Evolutionary conservation across 2,797 vertebrate genomes (phyloP).

Genomic region (Sarcophilus harrisii): DNA sequence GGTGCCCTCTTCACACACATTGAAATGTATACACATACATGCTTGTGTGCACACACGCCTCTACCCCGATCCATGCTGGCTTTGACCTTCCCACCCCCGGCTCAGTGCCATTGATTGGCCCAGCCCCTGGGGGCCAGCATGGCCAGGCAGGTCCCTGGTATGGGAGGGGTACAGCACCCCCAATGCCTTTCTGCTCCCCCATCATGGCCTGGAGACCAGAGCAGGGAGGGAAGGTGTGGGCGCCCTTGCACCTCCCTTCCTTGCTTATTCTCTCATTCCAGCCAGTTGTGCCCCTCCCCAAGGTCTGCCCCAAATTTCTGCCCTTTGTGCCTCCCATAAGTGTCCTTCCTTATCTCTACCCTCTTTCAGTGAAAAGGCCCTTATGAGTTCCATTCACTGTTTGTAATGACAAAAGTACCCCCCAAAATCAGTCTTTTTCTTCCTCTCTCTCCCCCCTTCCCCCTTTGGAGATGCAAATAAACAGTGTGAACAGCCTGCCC

Average conservation of each 20-base stretch:
- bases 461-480: conserved; percentile 2
- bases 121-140: neutral
- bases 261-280: neutral
- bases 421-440: neutral
- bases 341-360: conserved; percentile 67
- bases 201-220: neutral
- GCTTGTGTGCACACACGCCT: neutral
- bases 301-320: neutral
- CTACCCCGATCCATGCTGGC: neutral
- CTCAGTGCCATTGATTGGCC: neutral
- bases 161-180: conserved; percentile 2
- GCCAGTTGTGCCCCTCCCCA: neutral
- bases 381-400: neutral
- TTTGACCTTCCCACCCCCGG: neutral
- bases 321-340: conserved; percentile 43
- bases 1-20: neutral
- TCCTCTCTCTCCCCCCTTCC: neutral
- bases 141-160: conserved; percentile 10
- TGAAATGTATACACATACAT: neutral
- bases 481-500: neutral
- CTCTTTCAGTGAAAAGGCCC: neutral
- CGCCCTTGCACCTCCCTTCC: neutral
- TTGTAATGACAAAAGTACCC: neutral
- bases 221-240: neutral
- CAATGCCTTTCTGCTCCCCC: neutral